phyloP scores from a whole-genome alignment of 1,140 invertebrate species.

The Lordiphosa mommai region DNA sequence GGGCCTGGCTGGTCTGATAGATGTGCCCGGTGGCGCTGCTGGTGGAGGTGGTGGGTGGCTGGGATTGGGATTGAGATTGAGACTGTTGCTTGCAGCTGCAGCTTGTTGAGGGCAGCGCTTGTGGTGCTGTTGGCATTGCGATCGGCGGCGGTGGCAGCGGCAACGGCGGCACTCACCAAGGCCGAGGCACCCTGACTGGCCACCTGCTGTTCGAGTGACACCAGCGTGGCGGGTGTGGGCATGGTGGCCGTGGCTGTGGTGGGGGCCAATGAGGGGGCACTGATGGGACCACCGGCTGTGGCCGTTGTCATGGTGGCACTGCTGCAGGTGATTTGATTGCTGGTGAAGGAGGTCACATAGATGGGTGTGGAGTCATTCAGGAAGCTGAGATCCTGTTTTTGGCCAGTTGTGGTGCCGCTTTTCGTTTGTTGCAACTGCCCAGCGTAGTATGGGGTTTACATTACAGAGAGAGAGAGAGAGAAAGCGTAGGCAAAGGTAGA shows the following conservation, averaged over 20 bases:
- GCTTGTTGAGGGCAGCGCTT: conserved; percentile 46
- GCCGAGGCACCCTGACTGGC: conserved; percentile 33
- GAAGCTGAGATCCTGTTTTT: conserved; percentile 82
- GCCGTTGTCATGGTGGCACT: conserved; percentile 82
- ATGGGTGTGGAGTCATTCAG: conserved; percentile 83
- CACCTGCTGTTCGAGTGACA: conserved; percentile 19
- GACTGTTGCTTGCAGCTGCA: conserved; percentile 5
- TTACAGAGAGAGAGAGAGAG: background rate
- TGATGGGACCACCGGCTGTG: conserved; percentile 76
- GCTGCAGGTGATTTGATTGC: conserved; percentile 82
- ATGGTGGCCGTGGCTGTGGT: conserved; percentile 50
- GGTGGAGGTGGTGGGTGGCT: conserved; percentile 18
- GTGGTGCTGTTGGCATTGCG: conserved; percentile 57
- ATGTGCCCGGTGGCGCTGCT: conserved; percentile 56
- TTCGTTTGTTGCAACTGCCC: conserved; percentile 77
- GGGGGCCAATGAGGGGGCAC: conserved; percentile 63
- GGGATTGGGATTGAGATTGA: background rate
- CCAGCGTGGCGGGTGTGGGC: conserved; percentile 29
- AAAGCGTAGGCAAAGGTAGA: background rate
- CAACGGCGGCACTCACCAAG: conserved; percentile 50
- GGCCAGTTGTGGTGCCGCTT: conserved; percentile 79
- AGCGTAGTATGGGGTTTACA: background rate
- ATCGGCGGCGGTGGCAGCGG: conserved; percentile 53
- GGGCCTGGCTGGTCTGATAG: conserved; percentile 65
- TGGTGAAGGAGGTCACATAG: conserved; percentile 88